Evolutionary conservation across 1,140 invertebrate species (phyloP).

Genomic region (Agrypnia vestita): DNA sequence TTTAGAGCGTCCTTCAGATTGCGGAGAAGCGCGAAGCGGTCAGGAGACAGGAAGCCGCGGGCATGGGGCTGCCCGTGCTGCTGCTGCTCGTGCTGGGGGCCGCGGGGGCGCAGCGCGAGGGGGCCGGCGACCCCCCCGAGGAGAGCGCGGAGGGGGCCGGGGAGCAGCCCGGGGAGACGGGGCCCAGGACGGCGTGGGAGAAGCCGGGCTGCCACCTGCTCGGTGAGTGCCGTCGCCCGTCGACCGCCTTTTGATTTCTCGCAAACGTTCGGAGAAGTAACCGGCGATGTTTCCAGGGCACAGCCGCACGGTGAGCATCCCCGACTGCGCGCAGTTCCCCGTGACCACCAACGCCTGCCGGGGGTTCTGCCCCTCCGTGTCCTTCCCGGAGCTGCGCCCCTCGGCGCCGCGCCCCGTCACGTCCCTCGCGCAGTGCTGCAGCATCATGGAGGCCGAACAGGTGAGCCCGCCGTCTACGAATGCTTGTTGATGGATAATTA

Average conservation of each 20-base stretch:
- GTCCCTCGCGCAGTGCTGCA: constrained; percentile 91
- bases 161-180: constrained; percentile 13
- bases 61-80: constrained; percentile 21
- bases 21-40: neutral
- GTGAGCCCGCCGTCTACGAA: neutral
- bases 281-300: constrained; percentile 74
- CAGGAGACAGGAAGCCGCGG: neutral
- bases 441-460: constrained; percentile 87
- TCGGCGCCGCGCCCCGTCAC: constrained; percentile 83
- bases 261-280: no score
- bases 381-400: constrained; percentile 76
- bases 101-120: neutral
- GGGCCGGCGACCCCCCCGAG: neutral
- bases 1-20: no score
- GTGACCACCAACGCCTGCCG: constrained; percentile 91
- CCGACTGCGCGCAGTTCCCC: constrained; percentile 87
- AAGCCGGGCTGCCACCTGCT: constrained; percentile 55
- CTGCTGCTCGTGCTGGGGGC: neutral
- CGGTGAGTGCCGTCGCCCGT: constrained; percentile 26
- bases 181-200: constrained; percentile 49
- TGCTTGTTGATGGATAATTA: neutral
- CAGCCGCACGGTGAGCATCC: constrained; percentile 84
- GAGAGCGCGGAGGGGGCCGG: neutral
- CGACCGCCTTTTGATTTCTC: neutral
- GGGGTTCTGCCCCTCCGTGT: constrained; percentile 90